phyloP scores from a whole-genome alignment of 2,113 vertebrate genomes.

The Candoia aspera region DNA sequence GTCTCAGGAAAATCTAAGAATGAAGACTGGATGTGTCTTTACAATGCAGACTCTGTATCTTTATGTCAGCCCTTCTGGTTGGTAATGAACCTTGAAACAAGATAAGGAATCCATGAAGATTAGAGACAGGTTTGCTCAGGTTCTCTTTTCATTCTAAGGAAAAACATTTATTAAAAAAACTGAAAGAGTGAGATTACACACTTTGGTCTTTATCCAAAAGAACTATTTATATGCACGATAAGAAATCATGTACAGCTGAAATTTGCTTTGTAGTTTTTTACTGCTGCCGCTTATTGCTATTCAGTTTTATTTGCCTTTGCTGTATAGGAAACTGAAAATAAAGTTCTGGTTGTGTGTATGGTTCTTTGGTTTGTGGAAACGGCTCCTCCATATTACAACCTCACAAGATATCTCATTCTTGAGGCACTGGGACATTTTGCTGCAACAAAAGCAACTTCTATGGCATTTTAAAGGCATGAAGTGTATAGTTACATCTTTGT shows the following conservation, averaged over 20 bases:
- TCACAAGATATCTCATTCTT: neutral
- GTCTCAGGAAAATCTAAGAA: neutral
- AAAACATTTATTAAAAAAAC: neutral
- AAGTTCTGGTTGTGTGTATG: neutral
- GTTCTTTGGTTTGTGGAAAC: neutral
- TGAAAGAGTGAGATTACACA: conserved; percentile 5
- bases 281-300: neutral
- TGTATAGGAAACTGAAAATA: neutral
- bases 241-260: neutral
- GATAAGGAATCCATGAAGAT: conserved; percentile 1
- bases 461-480: neutral
- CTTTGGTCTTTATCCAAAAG: conserved; percentile 8
- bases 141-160: neutral
- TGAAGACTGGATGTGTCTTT: neutral
- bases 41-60: conserved; percentile 3
- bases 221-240: conserved; percentile 7
- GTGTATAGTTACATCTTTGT: neutral
- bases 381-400: neutral
- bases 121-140: neutral
- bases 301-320: neutral
- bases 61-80: neutral
- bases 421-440: neutral
- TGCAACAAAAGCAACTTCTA: neutral
- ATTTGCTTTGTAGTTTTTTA: conserved; percentile 25
- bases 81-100: conserved; percentile 23